These are phyloP conservation scores for Halisarca cf. caerulea DNA, from an alignment of 37 sponge, comb jelly and placozoan genomes.

Conservation along the genomic window DNA sequence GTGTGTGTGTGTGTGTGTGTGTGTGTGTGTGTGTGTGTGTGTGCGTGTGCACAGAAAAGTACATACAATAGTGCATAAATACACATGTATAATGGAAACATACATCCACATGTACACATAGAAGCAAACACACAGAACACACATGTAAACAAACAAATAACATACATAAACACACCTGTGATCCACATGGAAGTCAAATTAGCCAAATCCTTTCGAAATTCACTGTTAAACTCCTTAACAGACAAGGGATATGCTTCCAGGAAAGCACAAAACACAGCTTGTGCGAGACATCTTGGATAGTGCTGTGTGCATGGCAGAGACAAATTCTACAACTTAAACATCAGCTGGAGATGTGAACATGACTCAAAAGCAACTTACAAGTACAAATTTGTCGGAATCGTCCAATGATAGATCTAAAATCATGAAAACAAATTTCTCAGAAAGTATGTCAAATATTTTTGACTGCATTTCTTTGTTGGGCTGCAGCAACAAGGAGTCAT, in stretches of 20 bases:
- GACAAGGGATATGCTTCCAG: slow-evolving; percentile 64
- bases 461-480: slow-evolving; percentile 41
- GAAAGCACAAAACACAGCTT: slow-evolving; percentile 66
- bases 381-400: slow-evolving; percentile 55
- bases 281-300: slow-evolving; percentile 59
- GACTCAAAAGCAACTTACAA: slow-evolving; percentile 39
- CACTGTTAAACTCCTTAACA: slow-evolving; percentile 28
- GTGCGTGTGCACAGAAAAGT: not conserved
- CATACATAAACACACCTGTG: slow-evolving; percentile 32
- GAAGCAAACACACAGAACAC: not conserved
- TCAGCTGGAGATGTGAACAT: not conserved
- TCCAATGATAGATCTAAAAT: not conserved
- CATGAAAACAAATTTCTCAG: slow-evolving; percentile 46
- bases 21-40: too few species aligned
- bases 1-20: too few species aligned
- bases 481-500: slow-evolving; percentile 18
- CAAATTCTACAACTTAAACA: not conserved
- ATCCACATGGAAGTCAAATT: slow-evolving; percentile 61
- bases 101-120: not conserved
- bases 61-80: not conserved
- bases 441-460: slow-evolving; percentile 50
- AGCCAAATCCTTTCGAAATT: slow-evolving; percentile 45
- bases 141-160: not conserved
- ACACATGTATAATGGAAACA: not conserved
- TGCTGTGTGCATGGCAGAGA: slow-evolving; percentile 24